Conservation (phyloP, 2,888 invertebrate species). For the Nemotelus pantherinus region DNA sequence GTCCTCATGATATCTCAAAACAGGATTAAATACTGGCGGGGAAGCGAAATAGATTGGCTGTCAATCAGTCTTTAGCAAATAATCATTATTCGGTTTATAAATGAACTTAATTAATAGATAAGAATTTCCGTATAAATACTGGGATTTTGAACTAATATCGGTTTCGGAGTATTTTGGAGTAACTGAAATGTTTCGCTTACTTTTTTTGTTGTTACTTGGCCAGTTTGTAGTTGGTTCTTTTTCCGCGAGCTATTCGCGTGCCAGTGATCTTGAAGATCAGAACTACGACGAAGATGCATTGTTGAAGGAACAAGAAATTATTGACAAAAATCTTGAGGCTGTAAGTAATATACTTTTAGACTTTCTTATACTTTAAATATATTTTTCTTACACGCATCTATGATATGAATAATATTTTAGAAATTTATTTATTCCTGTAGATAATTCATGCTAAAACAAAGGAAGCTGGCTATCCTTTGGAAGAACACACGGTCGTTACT, state of each 20-base stretch:
- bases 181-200: no score
- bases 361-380: background rate
- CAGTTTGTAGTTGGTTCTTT: background rate
- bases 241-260: background rate
- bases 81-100: no score
- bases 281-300: constrained; percentile 3
- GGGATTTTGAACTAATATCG: no score
- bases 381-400: background rate
- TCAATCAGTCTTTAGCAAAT: no score
- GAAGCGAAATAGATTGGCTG: no score
- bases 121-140: no score
- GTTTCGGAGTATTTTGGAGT: no score
- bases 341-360: background rate
- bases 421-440: background rate
- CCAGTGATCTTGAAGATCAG: background rate
- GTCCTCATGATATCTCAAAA: no score
- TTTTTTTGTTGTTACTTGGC: no score
- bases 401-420: no score
- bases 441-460: background rate
- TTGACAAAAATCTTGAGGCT: background rate
- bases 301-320: background rate
- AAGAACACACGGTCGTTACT: constrained; percentile 71
- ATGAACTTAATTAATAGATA: no score
- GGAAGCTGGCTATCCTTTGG: constrained; percentile 67
- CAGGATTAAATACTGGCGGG: no score